Evolutionary conservation across 2,888 invertebrate genomes (phyloP), one percentile per base, ranked within the genome.

Genomic region (Andrena bucephala): DNA sequence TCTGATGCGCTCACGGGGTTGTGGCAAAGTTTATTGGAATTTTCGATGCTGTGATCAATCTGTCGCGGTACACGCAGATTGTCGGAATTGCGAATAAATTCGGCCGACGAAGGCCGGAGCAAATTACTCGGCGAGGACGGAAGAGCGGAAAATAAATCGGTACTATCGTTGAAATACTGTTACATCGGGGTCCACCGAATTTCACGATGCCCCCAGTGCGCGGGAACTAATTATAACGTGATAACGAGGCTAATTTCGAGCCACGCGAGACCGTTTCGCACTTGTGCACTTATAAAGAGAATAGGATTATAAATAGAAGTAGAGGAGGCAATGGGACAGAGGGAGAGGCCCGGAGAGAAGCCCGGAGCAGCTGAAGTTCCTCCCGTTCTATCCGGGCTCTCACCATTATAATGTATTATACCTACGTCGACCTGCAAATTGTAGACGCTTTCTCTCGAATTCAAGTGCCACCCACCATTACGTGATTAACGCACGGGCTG

Each of bases 201-300:
- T 76, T 70, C n/a, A 42, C 31, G 29, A 8, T 33, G 59, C 13
- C 5, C 8, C 59, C 66, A 20, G 50, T n/a, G 69, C 67, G 24
- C 27, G 33, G 68, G 66, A 75, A 75, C 81, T 87, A 87, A 89
- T 89, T 88, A 86, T 83, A 86, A 79, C 81, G 81, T 63, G 86
- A 88, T 88, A 89, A 89, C 89, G 87, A 87, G 80, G 79, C 83
- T 88, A 88, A 88, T 88, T 81, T 78, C 59, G 80, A 77, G 77
- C 67, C 71, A 66, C 73, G 72, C 84, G 77, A 74, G 86, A 84
- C 84, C 71, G 84, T 75, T 80, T 82, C 78, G 80, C 83, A 80
- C 77, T 87, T 83, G 81, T 68, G 82, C 83, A 77, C 78, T 87
- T 85, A 85, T 87, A 88, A 89, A 89, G 85, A 89, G 90, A 84